Conservation (phyloP, 1,140 invertebrate species). For the Whitmania pigra region DNA sequence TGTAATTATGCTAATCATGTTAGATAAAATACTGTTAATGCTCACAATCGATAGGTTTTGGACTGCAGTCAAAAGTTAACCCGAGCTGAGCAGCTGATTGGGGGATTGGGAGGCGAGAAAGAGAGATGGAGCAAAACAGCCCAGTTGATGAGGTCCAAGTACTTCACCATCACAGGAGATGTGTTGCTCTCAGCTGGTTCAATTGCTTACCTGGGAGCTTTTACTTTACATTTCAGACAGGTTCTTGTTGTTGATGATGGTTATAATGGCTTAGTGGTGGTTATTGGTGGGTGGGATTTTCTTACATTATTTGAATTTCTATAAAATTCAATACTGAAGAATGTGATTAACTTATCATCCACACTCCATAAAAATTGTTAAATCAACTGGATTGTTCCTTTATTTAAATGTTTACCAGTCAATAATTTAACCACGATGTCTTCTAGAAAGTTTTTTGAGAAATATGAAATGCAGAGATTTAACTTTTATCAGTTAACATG, state of each 20-base stretch:
- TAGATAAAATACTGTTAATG: slow-evolving; percentile 30
- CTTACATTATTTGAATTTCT: too few relatives aligned
- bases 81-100: slow-evolving; percentile 42
- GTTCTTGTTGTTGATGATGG: slow-evolving; percentile 27
- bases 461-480: background rate
- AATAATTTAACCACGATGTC: too few relatives aligned
- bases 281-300: background rate
- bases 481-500: background rate
- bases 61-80: slow-evolving; percentile 41
- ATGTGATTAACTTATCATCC: too few relatives aligned
- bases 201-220: slow-evolving; percentile 42
- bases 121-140: slow-evolving; percentile 39
- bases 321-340: too few relatives aligned
- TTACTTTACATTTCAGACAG: slow-evolving; percentile 40
- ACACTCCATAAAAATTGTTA: too few relatives aligned
- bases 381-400: too few relatives aligned
- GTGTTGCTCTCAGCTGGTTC: slow-evolving; percentile 40
- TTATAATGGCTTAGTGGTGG: background rate
- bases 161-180: slow-evolving; percentile 42
- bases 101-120: slow-evolving; percentile 42
- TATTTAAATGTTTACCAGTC: too few relatives aligned
- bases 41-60: slow-evolving; percentile 40
- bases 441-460: too few relatives aligned
- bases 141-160: slow-evolving; percentile 34
- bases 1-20: slow-evolving; percentile 38